phyloP scores from a whole-genome alignment of 2,888 invertebrate genomes.

The Drosophila peninsularis region DNA sequence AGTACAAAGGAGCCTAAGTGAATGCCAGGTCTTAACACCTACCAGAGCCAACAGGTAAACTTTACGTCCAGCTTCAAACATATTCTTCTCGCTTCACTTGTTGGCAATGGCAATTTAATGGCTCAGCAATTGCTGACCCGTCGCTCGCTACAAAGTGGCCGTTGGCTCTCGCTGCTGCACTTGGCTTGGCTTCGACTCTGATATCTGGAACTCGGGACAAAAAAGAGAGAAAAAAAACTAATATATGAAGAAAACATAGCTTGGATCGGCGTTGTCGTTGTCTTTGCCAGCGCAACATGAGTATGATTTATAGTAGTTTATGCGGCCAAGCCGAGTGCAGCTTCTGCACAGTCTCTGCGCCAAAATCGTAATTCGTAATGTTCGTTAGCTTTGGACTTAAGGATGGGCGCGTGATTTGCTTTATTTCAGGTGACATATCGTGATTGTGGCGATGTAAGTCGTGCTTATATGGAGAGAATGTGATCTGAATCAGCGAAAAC shows the following conservation, averaged over 20 bases:
- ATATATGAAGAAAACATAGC: constrained; percentile 7
- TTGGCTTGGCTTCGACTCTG: constrained; percentile 16
- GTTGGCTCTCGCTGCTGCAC: constrained; percentile 34
- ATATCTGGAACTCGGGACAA: constrained; percentile 42
- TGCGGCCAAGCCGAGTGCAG: constrained; percentile 54
- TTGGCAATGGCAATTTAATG: constrained; percentile 71
- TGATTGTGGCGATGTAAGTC: constrained; percentile 1
- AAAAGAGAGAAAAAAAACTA: not conserved
- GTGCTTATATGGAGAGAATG: no score
- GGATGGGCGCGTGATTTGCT: constrained; percentile 32
- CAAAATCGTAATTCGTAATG: constrained; percentile 64
- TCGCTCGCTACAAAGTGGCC: constrained; percentile 52
- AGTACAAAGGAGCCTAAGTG: constrained; percentile 56
- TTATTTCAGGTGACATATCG: constrained; percentile 14
- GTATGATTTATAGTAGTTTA: constrained; percentile 79
- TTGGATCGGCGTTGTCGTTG: constrained; percentile 45
- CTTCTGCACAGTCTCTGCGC: constrained; percentile 45
- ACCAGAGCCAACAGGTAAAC: constrained; percentile 27
- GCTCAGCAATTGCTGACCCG: constrained; percentile 68
- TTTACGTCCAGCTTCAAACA: constrained; percentile 19
- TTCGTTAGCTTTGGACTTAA: constrained; percentile 45
- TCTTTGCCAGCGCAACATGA: constrained; percentile 74
- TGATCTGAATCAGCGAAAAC: no score
- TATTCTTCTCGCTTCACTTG: constrained; percentile 45
- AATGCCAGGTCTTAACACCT: constrained; percentile 57